These are phyloP conservation scores for Ceryle rudis DNA, from an alignment of 2,797 vertebrate genomes.

Conservation along the genomic window DNA sequence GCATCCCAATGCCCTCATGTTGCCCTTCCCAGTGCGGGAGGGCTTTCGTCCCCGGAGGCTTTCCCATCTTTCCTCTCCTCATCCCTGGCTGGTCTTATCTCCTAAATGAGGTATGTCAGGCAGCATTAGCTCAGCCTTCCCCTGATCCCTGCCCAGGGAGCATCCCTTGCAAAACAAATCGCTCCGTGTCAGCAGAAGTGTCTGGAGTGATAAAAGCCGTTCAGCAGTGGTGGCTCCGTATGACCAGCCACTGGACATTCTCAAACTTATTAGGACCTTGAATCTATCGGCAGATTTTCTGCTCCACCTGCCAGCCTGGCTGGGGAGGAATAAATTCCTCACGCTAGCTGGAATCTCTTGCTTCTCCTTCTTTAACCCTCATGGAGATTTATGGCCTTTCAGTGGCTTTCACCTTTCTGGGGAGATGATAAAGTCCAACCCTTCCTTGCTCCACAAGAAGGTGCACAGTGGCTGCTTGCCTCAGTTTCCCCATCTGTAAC, in stretches of 20 bases:
- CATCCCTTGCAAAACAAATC: not conserved
- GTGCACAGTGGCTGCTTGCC: not conserved
- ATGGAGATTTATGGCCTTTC: not conserved
- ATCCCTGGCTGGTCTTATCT: not conserved
- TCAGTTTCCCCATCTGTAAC: not conserved
- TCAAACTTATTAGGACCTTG: not conserved
- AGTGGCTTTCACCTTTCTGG: not conserved
- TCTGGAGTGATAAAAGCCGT: constrained; percentile 4
- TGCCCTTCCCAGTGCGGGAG: not conserved
- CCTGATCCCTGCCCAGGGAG: not conserved
- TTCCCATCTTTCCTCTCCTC: not conserved
- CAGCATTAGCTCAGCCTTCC: not conserved
- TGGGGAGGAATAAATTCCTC: not conserved
- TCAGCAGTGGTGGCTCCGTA: accelerated
- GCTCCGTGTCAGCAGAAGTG: not conserved
- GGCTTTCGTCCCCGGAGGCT: not conserved
- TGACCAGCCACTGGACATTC: not conserved
- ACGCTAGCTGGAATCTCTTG: not conserved
- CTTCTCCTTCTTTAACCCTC: not conserved
- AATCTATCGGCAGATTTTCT: not conserved
- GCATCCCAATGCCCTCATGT: accelerated
- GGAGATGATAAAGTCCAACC: not conserved
- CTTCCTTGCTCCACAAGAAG: not conserved
- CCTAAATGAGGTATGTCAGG: not conserved
- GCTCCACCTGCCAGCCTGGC: not conserved